Percentiles rank a stretch among this genome's conserved stretches.
Evolutionary conservation across 1,140 invertebrate species (phyloP).

Genomic region (Macrosteles quadrilineatus): DNA sequence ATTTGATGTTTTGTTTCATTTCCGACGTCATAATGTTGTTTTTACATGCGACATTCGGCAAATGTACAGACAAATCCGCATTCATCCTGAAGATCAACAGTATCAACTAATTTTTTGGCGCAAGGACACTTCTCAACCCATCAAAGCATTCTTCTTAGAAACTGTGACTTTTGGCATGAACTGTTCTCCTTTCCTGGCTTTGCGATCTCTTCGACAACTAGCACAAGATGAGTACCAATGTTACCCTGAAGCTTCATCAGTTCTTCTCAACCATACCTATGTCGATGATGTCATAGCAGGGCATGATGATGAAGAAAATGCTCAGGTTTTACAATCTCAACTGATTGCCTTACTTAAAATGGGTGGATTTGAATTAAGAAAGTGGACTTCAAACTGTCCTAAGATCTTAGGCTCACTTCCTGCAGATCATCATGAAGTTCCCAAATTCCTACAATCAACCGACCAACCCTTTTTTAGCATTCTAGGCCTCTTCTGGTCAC

Average conservation of each 20-base stretch:
- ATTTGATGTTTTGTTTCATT: constrained; percentile 28
- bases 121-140: not conserved
- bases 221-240: not conserved
- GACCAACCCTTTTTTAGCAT: not conserved
- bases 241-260: too few relatives aligned
- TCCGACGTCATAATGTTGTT: constrained; percentile 10
- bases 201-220: not conserved
- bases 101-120: not conserved
- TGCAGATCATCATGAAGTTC: not conserved
- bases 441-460: not conserved
- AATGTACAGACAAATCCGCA: constrained; percentile 22
- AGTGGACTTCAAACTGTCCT: not conserved
- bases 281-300: not conserved
- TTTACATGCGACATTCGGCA: not conserved
- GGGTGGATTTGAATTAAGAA: not conserved
- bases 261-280: not conserved
- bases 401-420: not conserved
- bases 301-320: not conserved
- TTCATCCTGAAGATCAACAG: not conserved
- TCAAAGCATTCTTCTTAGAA: not conserved
- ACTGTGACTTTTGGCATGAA: not conserved
- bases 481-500: not conserved
- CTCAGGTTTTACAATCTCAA: not conserved
- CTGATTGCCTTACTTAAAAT: not conserved
- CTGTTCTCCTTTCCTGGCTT: not conserved